phyloP scores from a whole-genome alignment of 2,797 vertebrate species.

The Sebastes taczanowskii region DNA sequence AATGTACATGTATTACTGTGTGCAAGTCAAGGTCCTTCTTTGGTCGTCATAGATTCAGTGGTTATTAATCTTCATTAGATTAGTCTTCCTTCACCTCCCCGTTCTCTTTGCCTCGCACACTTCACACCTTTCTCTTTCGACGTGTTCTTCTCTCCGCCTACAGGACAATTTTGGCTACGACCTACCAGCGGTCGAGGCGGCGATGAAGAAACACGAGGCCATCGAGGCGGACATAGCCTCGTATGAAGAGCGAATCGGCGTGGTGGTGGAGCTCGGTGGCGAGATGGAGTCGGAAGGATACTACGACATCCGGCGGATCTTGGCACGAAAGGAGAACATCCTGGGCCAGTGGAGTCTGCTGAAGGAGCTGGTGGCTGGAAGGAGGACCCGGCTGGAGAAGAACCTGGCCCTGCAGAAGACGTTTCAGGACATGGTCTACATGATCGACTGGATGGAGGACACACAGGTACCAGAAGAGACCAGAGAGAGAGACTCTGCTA shows the following conservation, averaged over 20 bases:
- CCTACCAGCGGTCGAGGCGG: conserved; percentile 93
- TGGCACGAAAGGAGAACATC: conserved; percentile 91
- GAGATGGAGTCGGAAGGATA: conserved; percentile 92
- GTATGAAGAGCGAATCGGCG: conserved; percentile 92
- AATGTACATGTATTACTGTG: background rate
- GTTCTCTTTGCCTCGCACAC: background rate
- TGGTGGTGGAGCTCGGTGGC: conserved; percentile 88
- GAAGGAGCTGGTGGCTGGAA: conserved; percentile 87
- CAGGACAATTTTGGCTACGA: conserved; percentile 98
- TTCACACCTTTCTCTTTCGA: background rate
- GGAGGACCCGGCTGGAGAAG: conserved; percentile 89
- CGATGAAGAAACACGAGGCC: conserved; percentile 98
- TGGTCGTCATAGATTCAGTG: background rate
- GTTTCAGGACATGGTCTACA: conserved; percentile 99
- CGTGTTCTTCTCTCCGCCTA: background rate
- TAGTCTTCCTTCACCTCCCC: background rate
- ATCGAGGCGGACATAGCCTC: conserved; percentile 96
- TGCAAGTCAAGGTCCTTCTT: background rate
- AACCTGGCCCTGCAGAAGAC: conserved; percentile 93
- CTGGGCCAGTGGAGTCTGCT: conserved; percentile 92
- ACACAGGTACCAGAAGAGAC: conserved; percentile 85
- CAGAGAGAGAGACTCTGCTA: background rate
- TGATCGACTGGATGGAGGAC: conserved; percentile 99
- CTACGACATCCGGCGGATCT: conserved; percentile 89
- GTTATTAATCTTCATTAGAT: too few species aligned